Percentiles rank a stretch among this genome's conserved stretches.
Conservation (phyloP, 1,140 invertebrate species). For the Oscheius sp. region DNA sequence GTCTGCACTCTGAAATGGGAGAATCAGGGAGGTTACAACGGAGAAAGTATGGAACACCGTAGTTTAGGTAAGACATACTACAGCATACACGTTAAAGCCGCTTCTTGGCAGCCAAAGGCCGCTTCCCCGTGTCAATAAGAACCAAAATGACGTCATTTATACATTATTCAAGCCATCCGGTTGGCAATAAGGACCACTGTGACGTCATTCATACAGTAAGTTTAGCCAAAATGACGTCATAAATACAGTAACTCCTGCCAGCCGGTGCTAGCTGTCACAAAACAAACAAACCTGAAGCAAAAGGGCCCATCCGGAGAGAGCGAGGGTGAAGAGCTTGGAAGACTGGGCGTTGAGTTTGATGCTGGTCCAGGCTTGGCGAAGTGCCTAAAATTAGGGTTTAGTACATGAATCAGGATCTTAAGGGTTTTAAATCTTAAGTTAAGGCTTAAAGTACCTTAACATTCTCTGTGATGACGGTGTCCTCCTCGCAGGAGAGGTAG, state of each 20-base stretch:
- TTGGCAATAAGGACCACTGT: too few relatives aligned
- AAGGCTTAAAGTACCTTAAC: not conserved
- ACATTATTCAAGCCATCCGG: too few relatives aligned
- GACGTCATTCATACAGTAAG: too few relatives aligned
- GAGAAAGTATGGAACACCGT: too few relatives aligned
- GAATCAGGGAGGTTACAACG: too few relatives aligned
- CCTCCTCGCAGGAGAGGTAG: slow-evolving; percentile 7
- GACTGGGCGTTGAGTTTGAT: not conserved
- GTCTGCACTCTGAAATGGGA: not conserved
- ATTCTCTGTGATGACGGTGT: not conserved
- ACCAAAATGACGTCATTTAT: too few relatives aligned
- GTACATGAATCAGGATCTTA: not conserved
- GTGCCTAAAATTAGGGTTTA: not conserved
- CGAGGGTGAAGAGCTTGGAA: not conserved
- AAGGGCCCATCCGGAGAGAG: slow-evolving; percentile 4
- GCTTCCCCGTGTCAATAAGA: too few relatives aligned
- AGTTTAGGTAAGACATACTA: too few relatives aligned
- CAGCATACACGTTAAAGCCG: too few relatives aligned
- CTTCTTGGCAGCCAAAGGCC: too few relatives aligned
- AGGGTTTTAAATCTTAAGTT: not conserved
- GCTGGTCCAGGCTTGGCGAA: not conserved
- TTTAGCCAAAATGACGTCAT: too few relatives aligned
- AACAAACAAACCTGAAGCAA: not conserved
- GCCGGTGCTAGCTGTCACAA: not conserved
- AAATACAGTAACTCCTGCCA: too few relatives aligned